Base-by-base conservation (phyloP, 2,113 vertebrate genomes). In the Saccopteryx leptura region DNA sequence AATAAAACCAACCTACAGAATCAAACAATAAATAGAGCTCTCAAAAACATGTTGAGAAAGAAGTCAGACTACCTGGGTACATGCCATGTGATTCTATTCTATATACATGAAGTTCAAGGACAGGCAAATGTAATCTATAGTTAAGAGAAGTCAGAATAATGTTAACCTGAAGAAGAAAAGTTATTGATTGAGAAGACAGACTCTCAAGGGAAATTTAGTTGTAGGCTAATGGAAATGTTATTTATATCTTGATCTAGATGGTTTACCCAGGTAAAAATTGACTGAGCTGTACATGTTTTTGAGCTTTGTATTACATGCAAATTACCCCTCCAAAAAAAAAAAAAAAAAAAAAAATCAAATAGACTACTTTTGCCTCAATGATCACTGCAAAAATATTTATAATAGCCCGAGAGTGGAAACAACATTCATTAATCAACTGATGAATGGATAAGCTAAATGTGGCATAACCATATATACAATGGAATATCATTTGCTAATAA, bases 31-130 rank as follows among this genome's bases (percentile, higher is more conserved):
- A 75, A 82, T 17, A 93, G 7, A 13, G 7, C 83, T 56, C n/a
- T 93, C 84, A 58, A 81, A 91, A 87, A 24, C 50, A 66, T 74
- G 6, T 28, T 92, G 33, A 90, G 56, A 81, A 82, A 68, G 68
- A 78, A 79, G 58, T 6, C 48, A 90, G 23, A 84, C 56, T 90
- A 18, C 66, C 17, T 85, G 12, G 48, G 31, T 84, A 89, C 10
- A 63, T 28, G 39, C 26, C 33, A 48, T 23, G 46, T 71, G n/a
- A 93, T 83, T 75, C 21, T 85, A 78, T 83, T 60, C 23, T 79
- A 54, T 79, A 68, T 54, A 69, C 24, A 56, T 31, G n/a, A 91
- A 82, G 54, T 60, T 86, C 58, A 63, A 80, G 24, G 26, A 76
- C 56, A 85, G 50, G 33, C 19, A 58, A 90, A 74, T 86, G 28